Base-by-base conservation (phyloP, 2,113 vertebrate genomes). In the Neolamprologus brichardi region DNA sequence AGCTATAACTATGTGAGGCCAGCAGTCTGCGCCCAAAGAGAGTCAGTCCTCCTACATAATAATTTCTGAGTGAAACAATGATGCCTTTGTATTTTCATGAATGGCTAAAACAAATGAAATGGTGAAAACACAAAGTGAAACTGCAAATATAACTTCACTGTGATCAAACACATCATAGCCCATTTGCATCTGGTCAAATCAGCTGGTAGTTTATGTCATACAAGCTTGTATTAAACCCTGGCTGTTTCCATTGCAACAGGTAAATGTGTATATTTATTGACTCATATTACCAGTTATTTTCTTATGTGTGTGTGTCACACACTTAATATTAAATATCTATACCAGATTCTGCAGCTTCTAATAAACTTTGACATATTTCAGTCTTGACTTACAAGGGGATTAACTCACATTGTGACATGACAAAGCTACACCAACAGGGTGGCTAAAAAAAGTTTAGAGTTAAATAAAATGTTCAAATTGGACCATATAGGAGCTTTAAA, bases 61-160 rank as follows among this genome's bases (percentile, higher is more conserved):
- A 7, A 56, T 78, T 84, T 28, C 79, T 62, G 46, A 67, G 49
- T 13, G 58, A 37, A 64, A 94, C 91, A 94, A 84, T 70, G 84
- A 20, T 39, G 51, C 60, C 17, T 86, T 94, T 94, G 92, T 94
- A 3, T 46, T 86, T 58, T 58, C 82, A 70, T 82, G 90, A 90
- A 87, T 79, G 18, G 84, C 17, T 41, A 54, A 88, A 46, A 87
- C 62, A 41, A 41, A n/a, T n/a, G n/a, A n/a, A n/a, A n/a, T n/a
- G n/a, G n/a, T n/a, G n/a, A n/a, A n/a, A n/a, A n/a, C n/a, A n/a
- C n/a, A n/a, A n/a, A n/a, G n/a, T n/a, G n/a, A n/a, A 46, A 54
- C n/a, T 78, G 13, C 58, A 41, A 87, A 92, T 87, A 93, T 56
- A 88, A 70, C 12, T 53, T 18, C 77, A 88, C 85, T 93, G 93